Evolutionary conservation across 2,113 vertebrate species (phyloP), one percentile per base, ranked within the genome.

Genomic region (Hemicordylus capensis): DNA sequence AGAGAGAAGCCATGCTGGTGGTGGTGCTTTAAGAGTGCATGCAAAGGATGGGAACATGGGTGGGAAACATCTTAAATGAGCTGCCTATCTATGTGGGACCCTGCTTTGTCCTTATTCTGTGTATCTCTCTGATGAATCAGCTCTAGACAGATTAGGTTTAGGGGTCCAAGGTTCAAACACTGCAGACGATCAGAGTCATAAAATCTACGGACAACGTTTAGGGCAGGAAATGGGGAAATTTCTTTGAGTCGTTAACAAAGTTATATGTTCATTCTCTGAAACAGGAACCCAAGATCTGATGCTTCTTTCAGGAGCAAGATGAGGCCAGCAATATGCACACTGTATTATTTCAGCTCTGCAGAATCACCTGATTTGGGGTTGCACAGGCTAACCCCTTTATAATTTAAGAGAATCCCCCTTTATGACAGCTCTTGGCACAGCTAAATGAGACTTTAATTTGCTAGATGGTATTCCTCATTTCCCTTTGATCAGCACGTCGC

Each of bases 391-490:
- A 87, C 87, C 89, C 63, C 84, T 59, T 90, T 76, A 81, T 76
- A 56, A 70, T 85, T 51, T 91, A 76, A 75, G 88, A 89, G 87
- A 79, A 80, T 12, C 58, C 85, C 42, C 8, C 78, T 44, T 90
- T 84, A 76, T 88, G 90, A 84, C 88, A 91, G 87, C 85, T 87
- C 61, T 56, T 1, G 77, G 88, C 93, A 83, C 88, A 89, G 91
- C 90, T 92, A 92, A 93, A 92, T 92, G 78, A 93, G 93, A 85
- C 88, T 90, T 88, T 91, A 90, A 93, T 89, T 91, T 88, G 88
- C 85, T 61, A 2, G 75, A 20, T 86, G 48, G 87, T 74, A 91
- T 92, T 79, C 79, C 70, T 44, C 86, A 10, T 85, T 87, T 87
- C 70, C 83, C 92, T 94, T 93, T 92, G 93, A 93, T 94, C 83